Percentiles rank a stretch among this genome's conserved stretches.
Conservation (phyloP, 2,797 vertebrate genomes). For the Anguilla marmorata region DNA sequence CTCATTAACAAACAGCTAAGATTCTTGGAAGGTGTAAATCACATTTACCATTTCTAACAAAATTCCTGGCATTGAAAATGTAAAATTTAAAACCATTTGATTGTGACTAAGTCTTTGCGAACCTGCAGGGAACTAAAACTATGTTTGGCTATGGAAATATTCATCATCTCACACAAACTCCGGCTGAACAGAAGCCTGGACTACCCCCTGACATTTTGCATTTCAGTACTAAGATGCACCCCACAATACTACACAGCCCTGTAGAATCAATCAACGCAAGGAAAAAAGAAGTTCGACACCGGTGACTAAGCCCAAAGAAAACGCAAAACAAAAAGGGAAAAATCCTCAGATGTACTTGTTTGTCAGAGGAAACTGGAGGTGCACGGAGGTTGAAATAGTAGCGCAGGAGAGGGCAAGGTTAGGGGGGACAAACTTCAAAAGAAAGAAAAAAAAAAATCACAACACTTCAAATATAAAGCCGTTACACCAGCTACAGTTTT, state of each 20-base stretch:
- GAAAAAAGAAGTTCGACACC: conserved; percentile 1
- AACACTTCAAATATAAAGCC: conserved; percentile 54
- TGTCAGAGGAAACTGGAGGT: conserved; percentile 46
- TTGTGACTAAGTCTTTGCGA: background rate
- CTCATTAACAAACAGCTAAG: conserved; percentile 6
- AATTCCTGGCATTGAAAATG: background rate
- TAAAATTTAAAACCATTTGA: background rate
- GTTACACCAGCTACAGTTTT: conserved; percentile 73
- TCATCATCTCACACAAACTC: background rate
- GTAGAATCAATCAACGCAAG: conserved; percentile 1
- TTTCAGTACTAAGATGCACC: background rate
- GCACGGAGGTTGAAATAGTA: conserved; percentile 4
- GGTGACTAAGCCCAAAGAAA: background rate
- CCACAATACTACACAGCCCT: background rate
- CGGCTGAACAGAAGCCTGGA: background rate
- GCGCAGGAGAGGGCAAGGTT: conserved; percentile 7
- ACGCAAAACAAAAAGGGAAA: conserved; percentile 1
- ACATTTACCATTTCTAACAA: conserved; percentile 10
- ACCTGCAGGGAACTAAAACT: background rate
- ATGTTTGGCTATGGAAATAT: conserved; percentile 8
- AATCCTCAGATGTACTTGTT: conserved; percentile 58
- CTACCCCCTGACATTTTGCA: background rate
- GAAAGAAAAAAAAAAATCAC: conserved; percentile 53
- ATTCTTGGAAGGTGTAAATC: conserved; percentile 4
- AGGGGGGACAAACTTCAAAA: conserved; percentile 18